Conservation (phyloP, 2,113 vertebrate species). For the Gobio gobio region DNA sequence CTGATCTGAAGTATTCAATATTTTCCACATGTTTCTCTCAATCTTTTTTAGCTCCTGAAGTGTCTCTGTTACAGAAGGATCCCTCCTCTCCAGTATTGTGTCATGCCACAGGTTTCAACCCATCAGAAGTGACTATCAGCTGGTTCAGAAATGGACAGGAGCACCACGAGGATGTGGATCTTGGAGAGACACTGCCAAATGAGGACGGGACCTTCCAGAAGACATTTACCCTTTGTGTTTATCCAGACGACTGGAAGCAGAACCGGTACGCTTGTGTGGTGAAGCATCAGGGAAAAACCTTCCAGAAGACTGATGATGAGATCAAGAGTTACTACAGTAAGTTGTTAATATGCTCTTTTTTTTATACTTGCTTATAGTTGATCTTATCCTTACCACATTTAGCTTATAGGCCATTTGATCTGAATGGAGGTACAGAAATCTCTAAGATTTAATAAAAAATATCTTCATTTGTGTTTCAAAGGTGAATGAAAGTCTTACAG, state of each 20-base stretch:
- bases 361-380: no score
- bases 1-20: no score
- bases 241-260: not conserved
- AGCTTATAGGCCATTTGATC: no score
- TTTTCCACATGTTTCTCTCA: no score
- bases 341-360: not conserved
- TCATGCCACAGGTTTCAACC: not conserved
- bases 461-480: no score
- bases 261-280: not conserved
- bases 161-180: not conserved
- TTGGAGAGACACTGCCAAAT: not conserved
- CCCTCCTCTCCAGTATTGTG: not conserved
- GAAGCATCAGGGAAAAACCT: not conserved
- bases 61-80: not conserved
- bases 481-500: no score
- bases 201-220: not conserved
- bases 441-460: no score
- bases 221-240: fast-evolving
- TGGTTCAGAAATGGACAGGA: not conserved
- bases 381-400: no score
- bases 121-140: not conserved
- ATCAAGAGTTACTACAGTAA: not conserved
- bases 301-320: not conserved
- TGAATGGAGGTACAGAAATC: no score
- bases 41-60: not conserved